Conservation (phyloP, 2,888 invertebrate genomes). For the Caenorhabditis japonica region DNA sequence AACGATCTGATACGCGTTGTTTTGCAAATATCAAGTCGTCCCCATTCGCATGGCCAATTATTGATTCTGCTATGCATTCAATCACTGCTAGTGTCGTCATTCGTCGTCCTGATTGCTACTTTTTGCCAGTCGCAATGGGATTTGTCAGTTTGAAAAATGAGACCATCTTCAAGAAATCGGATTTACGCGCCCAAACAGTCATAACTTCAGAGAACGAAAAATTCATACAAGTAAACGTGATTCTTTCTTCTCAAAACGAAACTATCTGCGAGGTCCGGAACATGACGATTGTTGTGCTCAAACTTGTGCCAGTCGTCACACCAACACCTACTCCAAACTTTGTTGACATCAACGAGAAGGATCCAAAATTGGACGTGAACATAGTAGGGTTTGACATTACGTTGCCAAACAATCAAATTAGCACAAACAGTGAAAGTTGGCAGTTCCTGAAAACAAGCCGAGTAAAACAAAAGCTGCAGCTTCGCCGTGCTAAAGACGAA, state of each 20-base stretch:
- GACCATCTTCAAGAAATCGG: conserved; percentile 2
- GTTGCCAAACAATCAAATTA: conserved; percentile 38
- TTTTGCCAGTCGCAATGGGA: conserved; percentile 56
- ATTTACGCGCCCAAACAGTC: conserved; percentile 24
- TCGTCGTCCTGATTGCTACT: conserved; percentile 46
- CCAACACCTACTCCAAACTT: conserved; percentile 29
- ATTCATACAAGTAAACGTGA: conserved; percentile 61
- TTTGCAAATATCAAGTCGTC: conserved; percentile 42
- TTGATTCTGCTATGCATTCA: conserved; percentile 58
- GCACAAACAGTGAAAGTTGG: conserved; percentile 35
- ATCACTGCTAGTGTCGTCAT: conserved; percentile 47
- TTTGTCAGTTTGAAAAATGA: conserved; percentile 21
- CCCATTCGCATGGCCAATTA: conserved; percentile 52
- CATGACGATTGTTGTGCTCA: conserved; percentile 56
- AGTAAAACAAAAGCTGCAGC: conserved; percentile 24
- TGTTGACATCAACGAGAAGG: conserved; percentile 1
- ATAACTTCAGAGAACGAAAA: conserved; percentile 60
- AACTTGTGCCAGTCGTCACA: conserved; percentile 10
- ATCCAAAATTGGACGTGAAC: conserved; percentile 28
- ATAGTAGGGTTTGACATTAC: conserved; percentile 52
- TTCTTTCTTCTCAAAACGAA: conserved; percentile 24
- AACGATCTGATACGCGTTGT: conserved; percentile 36
- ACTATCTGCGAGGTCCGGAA: conserved; percentile 54
- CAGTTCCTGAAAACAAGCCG: conserved; percentile 40
- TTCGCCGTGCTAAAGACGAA: conserved; percentile 9